Evolutionary conservation across 2,113 vertebrate species (phyloP), one percentile per base, ranked within the genome.

Genomic region (Channa maculata): DNA sequence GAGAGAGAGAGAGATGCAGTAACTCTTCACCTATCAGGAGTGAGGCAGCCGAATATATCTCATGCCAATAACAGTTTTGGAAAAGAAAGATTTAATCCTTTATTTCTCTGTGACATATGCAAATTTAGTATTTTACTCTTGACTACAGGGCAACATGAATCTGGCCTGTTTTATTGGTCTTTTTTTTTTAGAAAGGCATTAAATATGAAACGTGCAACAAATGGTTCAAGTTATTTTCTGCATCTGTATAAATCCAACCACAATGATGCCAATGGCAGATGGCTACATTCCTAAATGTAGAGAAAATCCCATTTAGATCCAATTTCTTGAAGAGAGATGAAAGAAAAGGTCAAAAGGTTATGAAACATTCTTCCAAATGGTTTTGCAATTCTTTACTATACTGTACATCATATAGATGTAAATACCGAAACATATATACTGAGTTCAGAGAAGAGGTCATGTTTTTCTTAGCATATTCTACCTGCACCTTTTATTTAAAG

Each of bases 141-240:
- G 75, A 79, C 85, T 80, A 52, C 59, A 83, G 82, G 79, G 83
- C 77, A 75, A 69, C 24, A 64, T 50, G 15, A 77, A 71, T 79
- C 77, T 86, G 57, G 71, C 75, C 77, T 64, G 34, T 45, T 79
- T 70, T 73, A 48, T 60, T 68, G 37, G 80, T 54, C 64, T 39
- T 45, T 38, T 3, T 55, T 44, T 48, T 49, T 52, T 36, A 1
- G 50, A 58, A 50, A 50, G 14, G 5, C 73, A 80, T 74, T 41
- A 70, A 85, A 85, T 68, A 71, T 82, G 58, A 86, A 55, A 77
- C 65, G 34, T 71, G 69, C 75, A 77, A 85, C 74, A 80, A 76
- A 70, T 65, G 70, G 76, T 69, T 77, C 46, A 50, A 66, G 69
- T 75, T 80, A 86, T 86, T 84, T 83, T 64, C 65, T 45, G 75